Evolutionary conservation across 2,113 vertebrate genomes (phyloP), one percentile per base, ranked within the genome.

Genomic region (Brienomyrus brachyistius): DNA sequence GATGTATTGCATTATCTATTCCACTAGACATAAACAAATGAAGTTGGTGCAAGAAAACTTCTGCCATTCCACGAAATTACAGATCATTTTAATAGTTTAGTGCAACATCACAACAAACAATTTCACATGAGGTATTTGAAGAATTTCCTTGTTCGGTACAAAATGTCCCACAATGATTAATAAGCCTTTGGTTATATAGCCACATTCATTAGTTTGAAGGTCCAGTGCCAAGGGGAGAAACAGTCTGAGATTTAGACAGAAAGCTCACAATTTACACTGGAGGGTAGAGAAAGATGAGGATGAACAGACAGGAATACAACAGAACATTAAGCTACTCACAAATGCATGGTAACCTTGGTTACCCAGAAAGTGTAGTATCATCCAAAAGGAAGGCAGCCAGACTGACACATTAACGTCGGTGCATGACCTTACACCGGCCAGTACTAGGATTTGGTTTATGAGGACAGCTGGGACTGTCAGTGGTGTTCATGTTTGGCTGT

Each of bases 111-210:
- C 96, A 95, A 96, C 96, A 95, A 96, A 96, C 95, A 96, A 95
- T 95, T 95, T 96, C 95, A 96, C 95, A 96, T 96, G 96, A 96
- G 96, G 95, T 96, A 96, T 96, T 96, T 95, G 96, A 95, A 96
- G 95, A 92, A 94, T 94, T 95, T 93, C 94, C 93, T 95, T 94
- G 93, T 94, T 93, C 62, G 93, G 95, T 96, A 96, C 94, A 96
- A 96, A 96, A 96, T 95, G 95, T 96, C 95, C 95, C 95, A 95
- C 95, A 94, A 95, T 96, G 95, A 96, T 96, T 89, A 94, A 95
- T 94, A 95, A 95, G 94, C 94, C 95, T 96, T 96, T 96, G 95
- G 95, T 96, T 95, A 95, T 94, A 95, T 96, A 96, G 96, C 95
- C 94, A 96, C 95, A 96, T 96, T 96, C 94, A 89, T 62, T 84